Evolutionary conservation across 2,888 invertebrate species (phyloP).

Genomic region (Mesorhabditis spiculigera): DNA sequence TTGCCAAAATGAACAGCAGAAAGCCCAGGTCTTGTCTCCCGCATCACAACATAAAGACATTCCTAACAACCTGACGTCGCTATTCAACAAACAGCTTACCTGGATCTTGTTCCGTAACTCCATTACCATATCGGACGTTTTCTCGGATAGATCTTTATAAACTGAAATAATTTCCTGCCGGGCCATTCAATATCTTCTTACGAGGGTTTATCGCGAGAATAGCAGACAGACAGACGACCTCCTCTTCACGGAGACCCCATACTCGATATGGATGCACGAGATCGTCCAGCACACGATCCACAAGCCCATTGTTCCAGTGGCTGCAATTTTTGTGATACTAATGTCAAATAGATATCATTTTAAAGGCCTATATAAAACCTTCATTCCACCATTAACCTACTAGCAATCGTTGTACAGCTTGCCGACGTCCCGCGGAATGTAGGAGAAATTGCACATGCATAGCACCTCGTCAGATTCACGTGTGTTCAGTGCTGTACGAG

Average conservation of each 20-base stretch:
- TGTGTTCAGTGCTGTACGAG: slow-evolving; percentile 43
- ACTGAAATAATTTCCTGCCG: slow-evolving; percentile 27
- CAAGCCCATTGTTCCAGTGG: slow-evolving; percentile 52
- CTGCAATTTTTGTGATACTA: slow-evolving; percentile 23
- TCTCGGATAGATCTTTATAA: slow-evolving; percentile 44
- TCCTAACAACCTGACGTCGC: slow-evolving; percentile 42
- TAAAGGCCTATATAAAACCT: not conserved
- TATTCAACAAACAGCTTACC: slow-evolving; percentile 38
- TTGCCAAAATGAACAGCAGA: slow-evolving; percentile 42
- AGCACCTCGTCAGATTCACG: slow-evolving; percentile 38
- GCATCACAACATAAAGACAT: not conserved
- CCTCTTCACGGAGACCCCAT: slow-evolving; percentile 47
- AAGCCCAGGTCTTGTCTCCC: slow-evolving; percentile 8
- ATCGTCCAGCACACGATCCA: slow-evolving; percentile 47
- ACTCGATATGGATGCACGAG: slow-evolving; percentile 46
- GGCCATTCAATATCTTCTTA: slow-evolving; percentile 16
- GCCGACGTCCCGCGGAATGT: slow-evolving; percentile 51
- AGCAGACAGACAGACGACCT: slow-evolving; percentile 51
- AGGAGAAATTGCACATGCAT: slow-evolving; percentile 54
- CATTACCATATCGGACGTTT: slow-evolving; percentile 35
- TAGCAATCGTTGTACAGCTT: slow-evolving; percentile 50
- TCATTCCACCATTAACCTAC: slow-evolving; percentile 23
- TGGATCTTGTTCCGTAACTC: slow-evolving; percentile 43
- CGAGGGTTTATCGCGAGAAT: slow-evolving; percentile 53
- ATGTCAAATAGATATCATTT: too few species aligned